These are phyloP conservation scores for Hassar affinis DNA, from an alignment of 2,113 vertebrate genomes.

Conservation along the genomic window DNA sequence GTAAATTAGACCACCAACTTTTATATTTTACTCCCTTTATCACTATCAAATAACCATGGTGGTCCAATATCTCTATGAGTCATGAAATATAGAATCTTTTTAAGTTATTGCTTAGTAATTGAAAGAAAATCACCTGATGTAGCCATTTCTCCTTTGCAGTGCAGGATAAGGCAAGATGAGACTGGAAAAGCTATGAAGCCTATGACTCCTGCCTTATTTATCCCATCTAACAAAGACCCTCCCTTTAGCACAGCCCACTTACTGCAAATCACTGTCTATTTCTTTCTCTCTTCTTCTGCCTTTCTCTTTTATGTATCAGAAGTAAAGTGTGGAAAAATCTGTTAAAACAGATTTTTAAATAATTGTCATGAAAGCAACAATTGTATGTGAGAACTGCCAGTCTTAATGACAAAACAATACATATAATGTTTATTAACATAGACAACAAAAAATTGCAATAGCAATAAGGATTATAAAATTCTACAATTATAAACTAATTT, in stretches of 20 bases:
- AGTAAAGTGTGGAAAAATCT: not conserved
- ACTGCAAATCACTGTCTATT: not conserved
- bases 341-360: not conserved
- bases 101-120: not conserved
- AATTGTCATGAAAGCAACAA: not conserved
- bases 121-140: constrained; percentile 35
- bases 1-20: not conserved
- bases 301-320: not conserved
- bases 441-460: not conserved
- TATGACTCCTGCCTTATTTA: constrained; percentile 24
- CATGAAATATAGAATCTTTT: not conserved
- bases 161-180: constrained; percentile 8
- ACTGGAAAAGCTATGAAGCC: constrained; percentile 10
- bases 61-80: not conserved
- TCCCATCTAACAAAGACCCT: constrained; percentile 36
- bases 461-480: too few relatives aligned
- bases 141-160: constrained; percentile 7
- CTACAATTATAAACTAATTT: too few relatives aligned
- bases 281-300: not conserved
- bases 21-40: not conserved
- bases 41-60: not conserved
- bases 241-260: constrained; percentile 8
- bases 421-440: not conserved
- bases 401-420: not conserved
- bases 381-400: not conserved